Evolutionary conservation across 30 jellyfish, hydroid and myxozoan species (phyloP), one percentile per base, ranked within the genome.

Genomic region (Sanderia malayensis): DNA sequence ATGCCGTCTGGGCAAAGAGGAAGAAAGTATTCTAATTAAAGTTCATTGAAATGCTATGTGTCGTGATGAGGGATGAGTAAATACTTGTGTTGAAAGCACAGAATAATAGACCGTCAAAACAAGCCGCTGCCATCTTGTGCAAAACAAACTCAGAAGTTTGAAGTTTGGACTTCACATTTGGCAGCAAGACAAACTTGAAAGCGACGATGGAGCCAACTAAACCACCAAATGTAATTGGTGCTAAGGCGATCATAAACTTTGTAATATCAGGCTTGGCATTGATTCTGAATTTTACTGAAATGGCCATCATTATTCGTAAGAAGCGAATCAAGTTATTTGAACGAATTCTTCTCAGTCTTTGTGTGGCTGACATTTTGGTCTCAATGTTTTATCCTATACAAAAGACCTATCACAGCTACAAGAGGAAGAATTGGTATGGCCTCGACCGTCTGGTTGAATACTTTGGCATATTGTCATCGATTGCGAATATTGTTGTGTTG

Each of bases 301-400:
- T 60, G 9, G 66, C 34, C 18, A 20, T 74, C 49, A 60, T 74
- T 18, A 24, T 61, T 17, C 70, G 47, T 70, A 32, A 34, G 46
- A 59, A 28, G 61, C 19, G 61, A 46, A 33, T 45, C 34, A 60
- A 27, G 29, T 45, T 61, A 15, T 74, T 74, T 26, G 79, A 74
- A 27, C 25, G 78, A 30, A 44, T 61, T 29, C 70, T 74, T 24
- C 28, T 60, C 6, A 74, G 86, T 26, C 44, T 74, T 19, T 74
- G 86, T 31, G 70, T 44, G n/a, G 86, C 79, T 7, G 86, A 74
- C 22, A 37, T 60, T 0, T 0, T 61, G 15, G 78, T 74, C 20
- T 41, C 67, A 0, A 13, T 74, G 46, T 34, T 45, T 7, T 74
- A 74, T 45, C 22, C 33, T 10, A 24, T 44, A 2, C 47, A 37